Percentiles rank a stretch among this genome's conserved stretches.
phyloP scores from a whole-genome alignment of 2,113 vertebrate genomes.

The Coryphaenoides rupestris region DNA sequence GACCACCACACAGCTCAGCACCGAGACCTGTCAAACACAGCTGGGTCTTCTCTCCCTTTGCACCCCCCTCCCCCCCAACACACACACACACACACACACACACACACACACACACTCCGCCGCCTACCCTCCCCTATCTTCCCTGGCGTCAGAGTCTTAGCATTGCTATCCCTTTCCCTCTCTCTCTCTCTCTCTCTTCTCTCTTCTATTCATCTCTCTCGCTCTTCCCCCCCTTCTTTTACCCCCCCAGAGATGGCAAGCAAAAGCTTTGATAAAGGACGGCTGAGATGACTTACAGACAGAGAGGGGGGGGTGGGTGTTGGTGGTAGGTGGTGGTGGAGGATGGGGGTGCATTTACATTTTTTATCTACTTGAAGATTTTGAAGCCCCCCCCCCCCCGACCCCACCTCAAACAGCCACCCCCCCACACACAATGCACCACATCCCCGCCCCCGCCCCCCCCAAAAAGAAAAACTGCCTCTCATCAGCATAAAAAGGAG shows the following conservation, averaged over 20 bases:
- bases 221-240: too few species aligned
- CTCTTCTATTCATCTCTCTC: constrained; percentile 27
- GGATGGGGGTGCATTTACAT: constrained; percentile 59
- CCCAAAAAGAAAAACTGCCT: constrained; percentile 34
- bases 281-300: neutral
- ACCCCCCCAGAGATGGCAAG: constrained; percentile 56
- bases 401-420: too few species aligned
- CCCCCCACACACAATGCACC: neutral
- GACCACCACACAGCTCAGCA: constrained; percentile 72
- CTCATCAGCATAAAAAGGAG: constrained; percentile 62
- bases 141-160: constrained; percentile 13
- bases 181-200: constrained; percentile 39
- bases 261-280: constrained; percentile 66
- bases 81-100: neutral
- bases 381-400: constrained; percentile 45
- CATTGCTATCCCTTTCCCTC: constrained; percentile 11
- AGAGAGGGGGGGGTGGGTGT: neutral
- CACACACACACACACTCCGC: constrained; percentile 8
- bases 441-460: constrained; percentile 31
- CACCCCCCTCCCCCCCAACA: neutral
- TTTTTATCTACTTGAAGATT: constrained; percentile 64
- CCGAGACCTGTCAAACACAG: constrained; percentile 71
- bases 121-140: constrained; percentile 8
- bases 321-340: constrained; percentile 55
- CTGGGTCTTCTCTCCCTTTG: constrained; percentile 59